These are phyloP conservation scores for Ctenopoma multispine DNA, from an alignment of 2,797 vertebrate genomes.

Conservation along the genomic window DNA sequence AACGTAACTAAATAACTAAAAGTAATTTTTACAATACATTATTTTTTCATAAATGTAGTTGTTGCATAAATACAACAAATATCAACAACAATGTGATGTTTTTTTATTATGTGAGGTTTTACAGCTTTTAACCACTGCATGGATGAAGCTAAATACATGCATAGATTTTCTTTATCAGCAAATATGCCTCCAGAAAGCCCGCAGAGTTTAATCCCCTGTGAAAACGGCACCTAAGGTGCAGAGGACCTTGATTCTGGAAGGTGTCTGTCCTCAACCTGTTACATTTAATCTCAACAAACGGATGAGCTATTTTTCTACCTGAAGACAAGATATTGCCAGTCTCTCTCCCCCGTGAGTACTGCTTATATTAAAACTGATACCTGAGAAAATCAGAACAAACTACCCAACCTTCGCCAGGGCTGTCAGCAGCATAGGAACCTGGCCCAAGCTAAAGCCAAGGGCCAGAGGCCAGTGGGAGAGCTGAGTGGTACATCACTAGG, in stretches of 20 bases:
- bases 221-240: constrained; percentile 55
- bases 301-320: constrained; percentile 65
- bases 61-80: constrained; percentile 8
- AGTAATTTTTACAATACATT: not conserved
- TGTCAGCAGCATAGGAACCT: constrained; percentile 49
- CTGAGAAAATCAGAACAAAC: constrained; percentile 64
- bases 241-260: constrained; percentile 55
- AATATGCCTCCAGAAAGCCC: constrained; percentile 41
- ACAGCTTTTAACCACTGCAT: constrained; percentile 3
- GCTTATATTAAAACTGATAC: constrained; percentile 72
- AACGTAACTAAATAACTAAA: constrained; percentile 1
- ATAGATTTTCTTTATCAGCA: constrained; percentile 27
- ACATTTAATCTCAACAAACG: constrained; percentile 73
- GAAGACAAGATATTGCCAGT: constrained; percentile 75
- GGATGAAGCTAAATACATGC: constrained; percentile 23
- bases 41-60: not conserved
- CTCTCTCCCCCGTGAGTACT: constrained; percentile 57
- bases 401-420: constrained; percentile 46
- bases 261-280: constrained; percentile 55
- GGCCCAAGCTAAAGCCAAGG: constrained; percentile 19
- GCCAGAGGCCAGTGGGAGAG: constrained; percentile 38
- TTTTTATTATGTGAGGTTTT: not conserved
- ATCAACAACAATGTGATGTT: not conserved
- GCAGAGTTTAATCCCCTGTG: constrained; percentile 57
- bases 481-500: constrained; percentile 17